Evolutionary conservation across 2,113 vertebrate species (phyloP).

Genomic region (Oreotrochilus melanogaster): DNA sequence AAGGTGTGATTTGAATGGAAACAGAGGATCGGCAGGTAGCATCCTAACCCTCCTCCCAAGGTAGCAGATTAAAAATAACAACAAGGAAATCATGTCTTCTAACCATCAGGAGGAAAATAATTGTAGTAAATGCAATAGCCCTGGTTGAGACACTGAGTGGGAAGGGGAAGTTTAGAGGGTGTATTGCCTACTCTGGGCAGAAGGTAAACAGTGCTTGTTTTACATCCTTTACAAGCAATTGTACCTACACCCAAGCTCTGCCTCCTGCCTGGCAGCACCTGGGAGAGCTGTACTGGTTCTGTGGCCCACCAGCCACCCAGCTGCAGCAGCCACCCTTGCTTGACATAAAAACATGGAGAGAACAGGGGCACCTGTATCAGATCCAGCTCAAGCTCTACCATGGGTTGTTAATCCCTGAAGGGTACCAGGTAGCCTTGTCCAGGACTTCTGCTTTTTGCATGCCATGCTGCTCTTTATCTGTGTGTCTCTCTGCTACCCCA

Average conservation of each 20-base stretch:
- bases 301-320: not conserved
- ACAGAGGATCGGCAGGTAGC: not conserved
- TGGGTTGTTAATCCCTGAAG: not conserved
- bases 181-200: not conserved
- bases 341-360: not conserved
- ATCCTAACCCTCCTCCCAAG: not conserved
- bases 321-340: not conserved
- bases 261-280: not conserved
- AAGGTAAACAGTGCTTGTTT: not conserved
- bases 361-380: not conserved
- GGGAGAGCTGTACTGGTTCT: not conserved
- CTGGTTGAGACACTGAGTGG: accelerated
- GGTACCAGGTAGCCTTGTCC: not conserved
- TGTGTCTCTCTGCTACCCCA: not conserved
- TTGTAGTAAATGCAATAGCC: not conserved
- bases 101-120: not conserved
- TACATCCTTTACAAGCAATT: not conserved
- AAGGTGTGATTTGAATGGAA: slow-evolving; percentile 9
- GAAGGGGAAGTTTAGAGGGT: not conserved
- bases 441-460: not conserved
- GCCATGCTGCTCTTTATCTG: not conserved
- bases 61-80: not conserved
- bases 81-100: not conserved
- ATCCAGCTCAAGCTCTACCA: not conserved
- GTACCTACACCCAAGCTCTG: not conserved